These are phyloP conservation scores for Pristionchus entomophagus DNA, from an alignment of 2,888 invertebrate genomes.

Conservation along the genomic window DNA sequence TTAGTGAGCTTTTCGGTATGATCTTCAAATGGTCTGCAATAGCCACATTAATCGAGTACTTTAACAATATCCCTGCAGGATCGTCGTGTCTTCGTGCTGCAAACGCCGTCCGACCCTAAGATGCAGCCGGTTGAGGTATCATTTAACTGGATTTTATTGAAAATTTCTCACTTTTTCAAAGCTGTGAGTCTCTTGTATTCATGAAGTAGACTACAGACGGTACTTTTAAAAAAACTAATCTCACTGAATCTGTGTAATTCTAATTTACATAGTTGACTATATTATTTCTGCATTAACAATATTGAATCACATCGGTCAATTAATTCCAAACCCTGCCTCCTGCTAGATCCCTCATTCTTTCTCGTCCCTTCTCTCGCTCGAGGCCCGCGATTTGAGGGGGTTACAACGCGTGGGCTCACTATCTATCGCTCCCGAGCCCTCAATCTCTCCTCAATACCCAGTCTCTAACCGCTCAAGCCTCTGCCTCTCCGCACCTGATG, in stretches of 20 bases:
- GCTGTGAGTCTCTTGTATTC: too few relatives aligned
- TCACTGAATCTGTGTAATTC: too few relatives aligned
- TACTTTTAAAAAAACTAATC: too few relatives aligned
- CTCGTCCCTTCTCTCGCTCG: neutral
- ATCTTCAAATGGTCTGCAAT: too few relatives aligned
- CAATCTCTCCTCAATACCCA: neutral
- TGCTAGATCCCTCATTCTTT: neutral
- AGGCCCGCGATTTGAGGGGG: constrained; percentile 1
- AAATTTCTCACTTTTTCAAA: too few relatives aligned
- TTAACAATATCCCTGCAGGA: constrained; percentile 60
- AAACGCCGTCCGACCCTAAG: constrained; percentile 73
- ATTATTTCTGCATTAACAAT: too few relatives aligned
- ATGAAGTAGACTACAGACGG: too few relatives aligned
- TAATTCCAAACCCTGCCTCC: neutral
- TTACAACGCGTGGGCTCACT: neutral
- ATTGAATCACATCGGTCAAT: too few relatives aligned
- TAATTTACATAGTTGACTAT: too few relatives aligned
- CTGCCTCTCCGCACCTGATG: neutral
- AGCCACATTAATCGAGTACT: too few relatives aligned
- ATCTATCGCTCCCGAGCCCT: neutral
- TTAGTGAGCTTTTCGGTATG: too few relatives aligned
- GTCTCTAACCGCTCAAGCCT: neutral
- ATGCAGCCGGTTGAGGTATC: constrained; percentile 13
- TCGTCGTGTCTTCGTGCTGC: constrained; percentile 76
- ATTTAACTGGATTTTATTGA: neutral